Evolutionary conservation across 2,797 vertebrate genomes (phyloP), one percentile per base, ranked within the genome.

Genomic region (Buphagus erythrorhynchus): DNA sequence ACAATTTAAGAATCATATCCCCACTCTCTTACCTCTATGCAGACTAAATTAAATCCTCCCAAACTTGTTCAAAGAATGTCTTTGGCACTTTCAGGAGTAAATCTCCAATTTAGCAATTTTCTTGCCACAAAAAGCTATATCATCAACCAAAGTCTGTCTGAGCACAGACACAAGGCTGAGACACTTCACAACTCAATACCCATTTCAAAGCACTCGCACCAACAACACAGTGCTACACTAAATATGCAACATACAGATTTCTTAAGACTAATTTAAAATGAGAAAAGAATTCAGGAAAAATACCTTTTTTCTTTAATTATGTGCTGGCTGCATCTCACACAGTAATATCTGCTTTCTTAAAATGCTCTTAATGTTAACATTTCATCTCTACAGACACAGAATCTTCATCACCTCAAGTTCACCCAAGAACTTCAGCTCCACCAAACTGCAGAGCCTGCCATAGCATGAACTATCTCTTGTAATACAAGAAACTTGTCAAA

Each of bases 261-360:
- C 6, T n/a, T 35, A 61, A 48, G 14, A 25, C 16, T 40, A 22
- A 0, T 51, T 66, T 49, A 65, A 86, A 92, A 68, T 11, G 3
- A 57, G 21, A 57, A 49, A 62, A 74, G 1, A 69, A 54, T 14
- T 49, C 13, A 72, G 12, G n/a, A 65, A 59, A 52, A 74, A 26
- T 2, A 28, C 1, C 0, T 33, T 65, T 6, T 33, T 63, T 54
- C 38, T 28, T 66, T 10, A 62, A 15, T 19, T 43, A 33, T 1
- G 0, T 18, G 8, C 9, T 25, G 5, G 15, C 4, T 66, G 82
- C 1, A 1, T 20, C 19, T 62, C 49, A 31, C 28, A 38, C 6
- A 14, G 11, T 16, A 59, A 4, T 3, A 40, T 3, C 14, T 11
- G 7, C 29, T 13, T 54, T 65, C 65, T 54, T 28, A 25, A 75